Conservation (phyloP, 1,140 invertebrate species). For the Kradibia gibbosae region DNA sequence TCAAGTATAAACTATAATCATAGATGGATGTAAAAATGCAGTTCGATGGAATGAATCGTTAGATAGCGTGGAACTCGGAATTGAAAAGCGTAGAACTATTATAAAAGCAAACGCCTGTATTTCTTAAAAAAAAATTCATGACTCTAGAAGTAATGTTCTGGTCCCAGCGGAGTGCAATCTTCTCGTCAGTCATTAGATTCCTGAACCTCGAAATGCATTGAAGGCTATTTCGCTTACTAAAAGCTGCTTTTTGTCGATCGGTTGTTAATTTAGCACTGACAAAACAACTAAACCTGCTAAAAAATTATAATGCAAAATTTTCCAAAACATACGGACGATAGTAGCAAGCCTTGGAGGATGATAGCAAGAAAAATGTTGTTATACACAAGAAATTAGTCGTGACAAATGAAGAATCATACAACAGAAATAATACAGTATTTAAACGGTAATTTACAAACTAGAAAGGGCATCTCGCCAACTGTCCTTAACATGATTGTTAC, state of each 20-base stretch:
- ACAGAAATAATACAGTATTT: not conserved
- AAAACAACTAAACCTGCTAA: constrained; percentile 31
- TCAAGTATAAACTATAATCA: constrained; percentile 3
- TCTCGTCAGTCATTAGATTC: constrained; percentile 13
- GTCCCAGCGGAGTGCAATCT: constrained; percentile 39
- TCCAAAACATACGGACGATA: constrained; percentile 5
- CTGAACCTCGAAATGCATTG: constrained; percentile 43
- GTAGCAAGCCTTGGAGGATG: not conserved
- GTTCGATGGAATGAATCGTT: constrained; percentile 36
- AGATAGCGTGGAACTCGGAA: not conserved
- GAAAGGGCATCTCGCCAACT: not conserved
- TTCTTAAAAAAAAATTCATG: constrained; percentile 20
- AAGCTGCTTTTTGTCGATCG: constrained; percentile 4
- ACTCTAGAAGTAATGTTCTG: constrained; percentile 20
- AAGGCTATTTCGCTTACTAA: constrained; percentile 10
- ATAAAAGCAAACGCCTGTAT: constrained; percentile 20
- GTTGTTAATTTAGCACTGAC: constrained; percentile 8
- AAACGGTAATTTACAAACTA: not conserved
- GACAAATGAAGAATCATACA: not conserved
- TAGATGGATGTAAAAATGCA: constrained; percentile 21
- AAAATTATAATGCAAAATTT: constrained; percentile 3
- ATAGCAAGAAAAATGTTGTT: constrained; percentile 2
- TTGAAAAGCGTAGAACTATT: constrained; percentile 1
- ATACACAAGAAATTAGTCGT: not conserved
- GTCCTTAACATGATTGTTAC: not conserved